Evolutionary conservation across 2,797 vertebrate species (phyloP).

Genomic region (Setipinna tenuifilis): DNA sequence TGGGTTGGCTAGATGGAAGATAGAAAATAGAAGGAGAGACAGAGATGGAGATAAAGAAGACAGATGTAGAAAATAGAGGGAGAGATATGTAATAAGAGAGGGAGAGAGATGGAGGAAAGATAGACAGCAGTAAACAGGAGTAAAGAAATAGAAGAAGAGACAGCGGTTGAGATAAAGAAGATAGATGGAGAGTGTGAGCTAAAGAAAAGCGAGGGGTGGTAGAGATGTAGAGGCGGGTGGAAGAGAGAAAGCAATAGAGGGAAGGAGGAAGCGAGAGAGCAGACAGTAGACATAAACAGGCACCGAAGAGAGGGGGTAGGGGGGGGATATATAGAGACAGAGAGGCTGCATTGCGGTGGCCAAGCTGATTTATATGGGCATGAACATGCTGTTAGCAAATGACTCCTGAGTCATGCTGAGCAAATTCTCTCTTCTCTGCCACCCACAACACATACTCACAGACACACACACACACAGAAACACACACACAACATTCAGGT

Average conservation of each 20-base stretch:
- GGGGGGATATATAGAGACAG: not conserved
- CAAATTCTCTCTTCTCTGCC: conserved; percentile 41
- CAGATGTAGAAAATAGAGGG: not conserved
- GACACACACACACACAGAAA: no score
- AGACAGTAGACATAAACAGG: conserved; percentile 5
- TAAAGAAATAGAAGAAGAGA: not conserved
- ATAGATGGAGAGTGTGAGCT: not conserved
- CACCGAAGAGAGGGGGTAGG: not conserved
- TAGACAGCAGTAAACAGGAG: not conserved
- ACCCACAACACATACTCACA: no score
- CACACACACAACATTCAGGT: no score
- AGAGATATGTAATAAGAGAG: not conserved
- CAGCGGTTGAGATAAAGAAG: not conserved
- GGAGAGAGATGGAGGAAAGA: not conserved
- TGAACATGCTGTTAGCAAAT: conserved; percentile 64
- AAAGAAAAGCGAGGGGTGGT: no score
- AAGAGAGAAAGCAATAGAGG: not conserved
- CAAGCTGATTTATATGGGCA: conserved; percentile 45
- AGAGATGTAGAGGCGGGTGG: not conserved
- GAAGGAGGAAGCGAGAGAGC: not conserved
- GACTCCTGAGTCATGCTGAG: conserved; percentile 64
- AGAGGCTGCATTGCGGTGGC: conserved; percentile 37
- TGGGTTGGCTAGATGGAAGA: no score
- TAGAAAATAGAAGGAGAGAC: no score
- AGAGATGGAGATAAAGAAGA: not conserved